Base-by-base conservation (phyloP, 2,888 invertebrate genomes). In the Drosophila neotestacea region DNA sequence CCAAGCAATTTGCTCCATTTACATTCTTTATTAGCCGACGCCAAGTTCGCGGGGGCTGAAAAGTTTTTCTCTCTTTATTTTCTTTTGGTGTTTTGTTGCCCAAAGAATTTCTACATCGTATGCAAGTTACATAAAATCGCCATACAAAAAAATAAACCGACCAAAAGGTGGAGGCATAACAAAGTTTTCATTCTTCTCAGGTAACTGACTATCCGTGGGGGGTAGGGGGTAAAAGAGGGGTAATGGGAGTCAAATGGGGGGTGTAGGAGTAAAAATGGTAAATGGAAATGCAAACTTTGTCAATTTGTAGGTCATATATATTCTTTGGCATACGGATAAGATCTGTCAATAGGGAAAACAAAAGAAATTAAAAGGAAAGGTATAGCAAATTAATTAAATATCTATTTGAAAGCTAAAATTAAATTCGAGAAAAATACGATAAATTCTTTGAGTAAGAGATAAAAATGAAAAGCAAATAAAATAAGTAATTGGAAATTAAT, bases 1-100 rank as follows among this genome's bases (percentile, higher is more conserved):
- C 84, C 77, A 69, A 88, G 77, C 85, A 85, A 85, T 85, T 88
- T 88, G 85, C 81, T 81, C 77, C 88, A 86, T 88, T 88, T 88
- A 86, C 87, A 85, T 85, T 88, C 88, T 88, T 85, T 88, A 88
- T 85, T 85, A 85, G 86, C 88, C 75, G 60, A 73, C 64, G 70
- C 67, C 46, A 65, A 80, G 77, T 77, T 80, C 62, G 70, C 66
- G 65, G 48, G 64, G 64, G 60, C 64, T 60, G 59, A 69, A 77
- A 78, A 73, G 42, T 71, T 76, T 76, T 65, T 44, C 60, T 39
- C 55, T 62, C 48, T 62, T 28, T 50, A 27, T 60, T 51, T 56
- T 56, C 41, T 47, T 66, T 51, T 67, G 59, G 50, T 54, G 44
- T 78, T 87, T 56, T 56, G 65, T 73, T 88, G 72, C 28, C 59